Conservation (phyloP, 1,140 invertebrate genomes). For the Solen grandis region DNA sequence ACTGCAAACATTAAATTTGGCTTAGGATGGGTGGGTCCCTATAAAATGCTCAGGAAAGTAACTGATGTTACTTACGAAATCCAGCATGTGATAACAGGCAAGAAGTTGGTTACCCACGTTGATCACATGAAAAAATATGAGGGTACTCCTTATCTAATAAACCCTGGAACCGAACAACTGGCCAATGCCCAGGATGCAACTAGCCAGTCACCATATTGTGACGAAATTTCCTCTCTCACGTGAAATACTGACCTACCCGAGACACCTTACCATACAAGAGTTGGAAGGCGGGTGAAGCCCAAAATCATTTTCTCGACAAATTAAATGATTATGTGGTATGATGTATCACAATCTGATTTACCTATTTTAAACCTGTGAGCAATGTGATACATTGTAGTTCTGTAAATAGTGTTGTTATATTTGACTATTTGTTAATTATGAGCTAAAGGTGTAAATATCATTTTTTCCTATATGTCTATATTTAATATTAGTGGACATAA, state of each 20-base stretch:
- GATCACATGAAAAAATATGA: slow-evolving; percentile 9
- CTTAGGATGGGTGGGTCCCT: slow-evolving; percentile 15
- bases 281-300: slow-evolving; percentile 1
- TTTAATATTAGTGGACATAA: neutral
- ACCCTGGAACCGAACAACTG: neutral
- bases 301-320: slow-evolving; percentile 16
- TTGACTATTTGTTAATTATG: neutral
- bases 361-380: too few relatives aligned
- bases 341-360: neutral
- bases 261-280: slow-evolving; percentile 12
- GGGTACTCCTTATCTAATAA: neutral
- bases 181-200: neutral
- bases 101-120: slow-evolving; percentile 3
- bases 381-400: neutral
- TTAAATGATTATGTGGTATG: neutral
- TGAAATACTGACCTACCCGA: neutral
- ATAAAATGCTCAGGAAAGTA: slow-evolving; percentile 15
- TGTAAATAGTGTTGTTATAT: neutral
- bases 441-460: neutral
- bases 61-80: slow-evolving; percentile 26
- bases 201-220: neutral
- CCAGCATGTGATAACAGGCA: neutral
- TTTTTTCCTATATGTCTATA: neutral
- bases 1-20: neutral
- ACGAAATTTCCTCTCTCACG: neutral